phyloP scores from a whole-genome alignment of 1,140 invertebrate genomes.

The Hyphantria cunea region DNA sequence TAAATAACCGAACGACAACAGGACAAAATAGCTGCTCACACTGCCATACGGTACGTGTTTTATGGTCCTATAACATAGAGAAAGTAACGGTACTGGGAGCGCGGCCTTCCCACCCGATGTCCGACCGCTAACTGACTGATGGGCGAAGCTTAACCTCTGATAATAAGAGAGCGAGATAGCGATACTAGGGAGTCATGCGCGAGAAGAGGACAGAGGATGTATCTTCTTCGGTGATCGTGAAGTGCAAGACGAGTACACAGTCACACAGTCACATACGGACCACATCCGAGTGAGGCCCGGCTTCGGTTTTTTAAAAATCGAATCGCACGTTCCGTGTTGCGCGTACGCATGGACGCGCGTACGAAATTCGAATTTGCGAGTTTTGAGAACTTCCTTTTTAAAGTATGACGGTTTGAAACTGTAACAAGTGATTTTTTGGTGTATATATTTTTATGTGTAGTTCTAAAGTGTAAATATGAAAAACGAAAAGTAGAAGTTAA shows the following conservation, averaged over 20 bases:
- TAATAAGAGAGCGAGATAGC: slow-evolving; percentile 71
- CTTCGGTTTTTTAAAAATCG: slow-evolving; percentile 62
- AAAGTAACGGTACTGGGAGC: slow-evolving; percentile 69
- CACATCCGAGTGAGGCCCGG: slow-evolving; percentile 74
- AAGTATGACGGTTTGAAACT: slow-evolving; percentile 26
- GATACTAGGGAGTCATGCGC: slow-evolving; percentile 37
- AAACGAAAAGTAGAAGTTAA: slow-evolving; percentile 43
- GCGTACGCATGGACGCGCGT: slow-evolving; percentile 67
- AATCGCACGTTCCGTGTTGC: slow-evolving; percentile 62
- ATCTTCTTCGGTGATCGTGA: slow-evolving; percentile 79
- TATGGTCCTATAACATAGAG: slow-evolving; percentile 63
- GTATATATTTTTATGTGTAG: slow-evolving; percentile 33
- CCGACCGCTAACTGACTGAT: slow-evolving; percentile 77
- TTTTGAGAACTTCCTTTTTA: slow-evolving; percentile 37
- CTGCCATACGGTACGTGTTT: slow-evolving; percentile 64
- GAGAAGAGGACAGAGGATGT: slow-evolving; percentile 59
- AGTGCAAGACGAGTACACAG: slow-evolving; percentile 79
- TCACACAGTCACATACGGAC: slow-evolving; percentile 79
- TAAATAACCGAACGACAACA: slow-evolving; percentile 54
- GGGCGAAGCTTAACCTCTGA: slow-evolving; percentile 75
- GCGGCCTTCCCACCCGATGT: slow-evolving; percentile 71
- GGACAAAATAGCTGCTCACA: slow-evolving; percentile 54
- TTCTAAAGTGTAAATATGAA: slow-evolving; percentile 46
- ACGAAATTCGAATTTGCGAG: slow-evolving; percentile 58
- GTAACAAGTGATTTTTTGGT: slow-evolving; percentile 25